Conservation (phyloP, 2,113 vertebrate species). For the Bagarius yarrelli region DNA sequence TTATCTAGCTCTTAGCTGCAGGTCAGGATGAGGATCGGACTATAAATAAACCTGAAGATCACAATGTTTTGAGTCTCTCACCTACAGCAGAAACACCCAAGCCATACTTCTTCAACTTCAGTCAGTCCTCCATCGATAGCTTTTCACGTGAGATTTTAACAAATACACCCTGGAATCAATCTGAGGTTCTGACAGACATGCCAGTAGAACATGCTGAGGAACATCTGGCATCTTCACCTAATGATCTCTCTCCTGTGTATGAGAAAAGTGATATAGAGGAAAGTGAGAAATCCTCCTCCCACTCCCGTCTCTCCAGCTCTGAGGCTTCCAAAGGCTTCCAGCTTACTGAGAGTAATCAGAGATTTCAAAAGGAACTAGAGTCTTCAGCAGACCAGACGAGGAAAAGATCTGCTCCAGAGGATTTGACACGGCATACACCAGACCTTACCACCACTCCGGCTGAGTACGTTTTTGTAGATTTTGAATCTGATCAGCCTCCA, state of each 20-base stretch:
- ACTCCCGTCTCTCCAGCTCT: background rate
- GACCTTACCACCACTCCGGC: background rate
- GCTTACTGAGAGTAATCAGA: conserved; percentile 23
- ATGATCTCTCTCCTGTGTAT: conserved; percentile 45
- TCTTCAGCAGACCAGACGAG: conserved; percentile 15
- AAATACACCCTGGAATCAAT: conserved; percentile 6
- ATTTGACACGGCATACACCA: background rate
- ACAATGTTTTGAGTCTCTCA: conserved; percentile 35
- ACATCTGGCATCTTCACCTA: conserved; percentile 1
- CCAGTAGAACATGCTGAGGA: conserved; percentile 33
- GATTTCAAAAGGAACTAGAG: background rate
- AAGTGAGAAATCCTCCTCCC: conserved; percentile 42
- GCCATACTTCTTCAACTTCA: conserved; percentile 39
- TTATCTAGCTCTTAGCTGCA: conserved; percentile 65
- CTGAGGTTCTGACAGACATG: conserved; percentile 37
- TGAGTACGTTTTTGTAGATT: conserved; percentile 25
- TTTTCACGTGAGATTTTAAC: conserved; percentile 33
- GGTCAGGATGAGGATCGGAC: conserved; percentile 42
- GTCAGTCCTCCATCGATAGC: conserved; percentile 45
- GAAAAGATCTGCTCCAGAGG: background rate
- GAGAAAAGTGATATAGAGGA: conserved; percentile 52
- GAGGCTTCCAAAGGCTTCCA: background rate
- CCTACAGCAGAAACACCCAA: background rate
- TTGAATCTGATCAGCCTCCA: background rate
- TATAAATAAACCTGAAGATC: conserved; percentile 57